Evolutionary conservation across 1,140 invertebrate species (phyloP).

Genomic region (Phortica variegata): DNA sequence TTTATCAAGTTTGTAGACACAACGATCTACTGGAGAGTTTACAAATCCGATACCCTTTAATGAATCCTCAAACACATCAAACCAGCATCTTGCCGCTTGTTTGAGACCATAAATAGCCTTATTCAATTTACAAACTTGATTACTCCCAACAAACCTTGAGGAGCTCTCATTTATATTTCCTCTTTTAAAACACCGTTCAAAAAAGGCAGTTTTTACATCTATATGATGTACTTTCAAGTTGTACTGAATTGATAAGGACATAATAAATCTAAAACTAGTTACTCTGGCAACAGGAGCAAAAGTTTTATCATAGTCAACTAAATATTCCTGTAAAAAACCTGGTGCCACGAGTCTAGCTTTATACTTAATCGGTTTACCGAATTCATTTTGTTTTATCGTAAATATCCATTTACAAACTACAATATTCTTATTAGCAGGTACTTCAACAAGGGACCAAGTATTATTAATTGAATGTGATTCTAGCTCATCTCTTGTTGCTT

Average conservation of each 20-base stretch:
- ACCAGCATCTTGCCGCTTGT: too few species aligned
- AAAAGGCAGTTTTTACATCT: neutral
- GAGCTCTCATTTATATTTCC: constrained; percentile 7
- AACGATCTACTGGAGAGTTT: too few species aligned
- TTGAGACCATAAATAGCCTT: too few species aligned
- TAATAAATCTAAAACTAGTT: too few species aligned
- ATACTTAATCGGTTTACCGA: neutral
- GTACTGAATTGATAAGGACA: neutral
- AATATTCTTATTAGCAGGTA: neutral
- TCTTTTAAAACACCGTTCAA: constrained; percentile 3
- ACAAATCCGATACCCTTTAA: too few species aligned
- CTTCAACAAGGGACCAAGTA: constrained; percentile 1
- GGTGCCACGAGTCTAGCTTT: too few species aligned
- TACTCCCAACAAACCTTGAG: too few species aligned
- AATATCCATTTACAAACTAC: constrained; percentile 2
- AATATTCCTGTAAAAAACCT: neutral
- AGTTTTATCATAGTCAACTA: neutral
- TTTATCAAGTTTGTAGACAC: constrained; percentile 28
- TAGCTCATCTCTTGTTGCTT: constrained; percentile 50
- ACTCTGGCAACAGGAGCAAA: neutral
- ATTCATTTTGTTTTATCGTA: neutral
- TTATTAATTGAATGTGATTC: neutral
- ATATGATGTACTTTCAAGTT: neutral
- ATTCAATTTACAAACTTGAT: constrained; percentile 11
- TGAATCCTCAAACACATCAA: too few species aligned